A percentile compares a stretch with the other conserved stretches of the same genome.
Evolutionary conservation across 2,888 invertebrate species (phyloP).

Genomic region (Conistra vaccinii): DNA sequence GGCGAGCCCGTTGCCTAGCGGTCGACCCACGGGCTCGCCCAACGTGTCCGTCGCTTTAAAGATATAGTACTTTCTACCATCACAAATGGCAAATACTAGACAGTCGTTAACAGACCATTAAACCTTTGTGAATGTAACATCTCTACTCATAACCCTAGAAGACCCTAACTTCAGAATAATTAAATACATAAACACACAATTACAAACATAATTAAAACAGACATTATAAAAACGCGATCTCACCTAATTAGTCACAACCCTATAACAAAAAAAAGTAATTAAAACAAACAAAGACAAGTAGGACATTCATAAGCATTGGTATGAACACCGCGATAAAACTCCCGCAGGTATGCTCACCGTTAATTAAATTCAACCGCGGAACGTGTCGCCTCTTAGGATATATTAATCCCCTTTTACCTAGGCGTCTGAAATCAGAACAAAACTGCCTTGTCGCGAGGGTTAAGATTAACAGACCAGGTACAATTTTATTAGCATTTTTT

Average conservation of each 20-base stretch:
- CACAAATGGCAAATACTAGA: background rate
- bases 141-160: background rate
- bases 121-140: background rate
- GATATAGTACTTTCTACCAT: too few species aligned
- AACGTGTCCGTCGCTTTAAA: too few species aligned
- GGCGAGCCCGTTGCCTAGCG: too few species aligned
- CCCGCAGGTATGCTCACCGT: constrained; percentile 69
- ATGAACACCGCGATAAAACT: constrained; percentile 64
- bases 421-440: constrained; percentile 81
- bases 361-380: constrained; percentile 75
- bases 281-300: constrained; percentile 60
- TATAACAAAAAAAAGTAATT: constrained; percentile 52
- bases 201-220: constrained; percentile 8
- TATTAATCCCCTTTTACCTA: constrained; percentile 72
- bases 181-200: constrained; percentile 4
- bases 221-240: constrained; percentile 21
- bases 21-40: too few species aligned
- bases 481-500: constrained; percentile 90
- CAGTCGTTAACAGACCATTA: background rate
- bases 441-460: constrained; percentile 78
- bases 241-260: constrained; percentile 27
- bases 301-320: constrained; percentile 56
- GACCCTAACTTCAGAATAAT: background rate
- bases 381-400: constrained; percentile 73
- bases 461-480: constrained; percentile 87